A percentile compares a stretch with the other conserved stretches of the same genome.
phyloP scores from a whole-genome alignment of 2,797 vertebrate genomes.

The Epinephelus malabaricus region DNA sequence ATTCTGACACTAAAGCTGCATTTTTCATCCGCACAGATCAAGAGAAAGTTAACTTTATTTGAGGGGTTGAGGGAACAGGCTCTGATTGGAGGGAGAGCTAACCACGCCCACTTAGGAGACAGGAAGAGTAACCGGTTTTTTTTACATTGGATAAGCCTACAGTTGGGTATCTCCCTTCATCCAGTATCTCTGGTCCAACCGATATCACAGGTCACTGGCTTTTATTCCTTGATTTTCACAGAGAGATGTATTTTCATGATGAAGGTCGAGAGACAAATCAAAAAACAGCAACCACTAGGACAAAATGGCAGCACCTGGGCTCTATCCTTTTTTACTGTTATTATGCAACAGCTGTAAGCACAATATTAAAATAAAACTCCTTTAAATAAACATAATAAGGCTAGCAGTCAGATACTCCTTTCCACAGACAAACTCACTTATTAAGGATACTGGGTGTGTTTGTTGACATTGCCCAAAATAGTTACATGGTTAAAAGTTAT shows the following conservation, averaged over 20 bases:
- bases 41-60: too few relatives aligned
- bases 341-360: background rate
- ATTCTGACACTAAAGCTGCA: too few relatives aligned
- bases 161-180: too few relatives aligned
- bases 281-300: background rate
- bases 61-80: too few relatives aligned
- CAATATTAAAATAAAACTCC: background rate
- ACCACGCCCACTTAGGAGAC: too few relatives aligned
- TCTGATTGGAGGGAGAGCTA: too few relatives aligned
- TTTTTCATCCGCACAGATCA: too few relatives aligned
- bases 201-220: background rate
- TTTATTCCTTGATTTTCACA: too few relatives aligned
- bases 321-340: background rate
- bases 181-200: too few relatives aligned
- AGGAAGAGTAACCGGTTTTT: too few relatives aligned
- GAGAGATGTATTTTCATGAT: background rate
- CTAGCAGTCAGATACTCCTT: background rate
- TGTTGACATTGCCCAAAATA: background rate
- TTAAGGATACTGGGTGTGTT: background rate
- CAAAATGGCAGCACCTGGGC: background rate
- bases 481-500: too few relatives aligned
- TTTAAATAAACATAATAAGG: background rate
- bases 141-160: too few relatives aligned
- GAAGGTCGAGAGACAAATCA: background rate
- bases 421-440: background rate